These are phyloP conservation scores for Crepidodera aurea DNA, from an alignment of 2,888 invertebrate genomes.

Conservation along the genomic window DNA sequence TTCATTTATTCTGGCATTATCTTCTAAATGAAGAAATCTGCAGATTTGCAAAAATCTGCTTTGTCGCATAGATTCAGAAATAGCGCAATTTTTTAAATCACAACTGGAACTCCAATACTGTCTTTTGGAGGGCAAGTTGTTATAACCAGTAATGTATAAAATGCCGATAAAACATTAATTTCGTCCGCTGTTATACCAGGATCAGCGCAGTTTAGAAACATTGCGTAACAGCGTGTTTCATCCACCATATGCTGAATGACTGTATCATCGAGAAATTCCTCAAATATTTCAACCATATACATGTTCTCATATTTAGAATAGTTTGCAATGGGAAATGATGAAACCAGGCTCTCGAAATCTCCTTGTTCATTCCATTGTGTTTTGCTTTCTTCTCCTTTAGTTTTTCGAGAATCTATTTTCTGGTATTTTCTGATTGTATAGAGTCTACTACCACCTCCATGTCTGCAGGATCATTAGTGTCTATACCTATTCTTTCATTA, in stretches of 20 bases:
- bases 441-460: no score
- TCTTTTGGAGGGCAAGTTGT: conserved; percentile 4
- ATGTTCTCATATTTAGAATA: no score
- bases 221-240: conserved; percentile 1
- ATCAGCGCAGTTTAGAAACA: conserved; percentile 5
- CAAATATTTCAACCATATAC: no score
- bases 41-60: background rate
- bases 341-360: no score
- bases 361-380: no score
- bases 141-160: background rate
- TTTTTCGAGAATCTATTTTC: no score
- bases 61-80: conserved; percentile 3
- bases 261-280: no score
- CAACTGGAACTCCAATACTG: background rate
- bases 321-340: no score
- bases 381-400: no score
- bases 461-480: no score
- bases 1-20: conserved; percentile 5
- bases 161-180: conserved; percentile 7
- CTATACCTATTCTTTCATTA: no score
- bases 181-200: background rate
- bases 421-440: no score
- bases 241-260: conserved; percentile 6
- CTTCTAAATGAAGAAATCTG: conserved; percentile 2
- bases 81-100: conserved; percentile 1